Evolutionary conservation across 2,888 invertebrate genomes (phyloP).

Genomic region (Cosmopolites sordidus): DNA sequence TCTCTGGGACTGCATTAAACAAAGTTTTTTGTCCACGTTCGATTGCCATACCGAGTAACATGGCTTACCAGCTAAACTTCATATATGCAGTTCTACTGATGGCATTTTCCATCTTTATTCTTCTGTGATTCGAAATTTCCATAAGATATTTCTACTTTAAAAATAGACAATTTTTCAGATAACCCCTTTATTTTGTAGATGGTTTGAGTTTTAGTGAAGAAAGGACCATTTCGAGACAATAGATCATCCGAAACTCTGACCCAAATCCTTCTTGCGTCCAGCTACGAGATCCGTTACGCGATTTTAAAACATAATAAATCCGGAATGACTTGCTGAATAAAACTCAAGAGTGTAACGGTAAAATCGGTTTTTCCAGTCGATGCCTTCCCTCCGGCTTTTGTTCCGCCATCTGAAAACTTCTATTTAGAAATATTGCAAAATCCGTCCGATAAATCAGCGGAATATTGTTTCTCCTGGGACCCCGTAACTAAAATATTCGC

Average conservation of each 20-base stretch:
- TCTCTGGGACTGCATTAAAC: too few species aligned
- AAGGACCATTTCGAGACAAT: too few species aligned
- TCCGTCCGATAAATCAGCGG: conserved; percentile 25
- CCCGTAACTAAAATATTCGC: conserved; percentile 24
- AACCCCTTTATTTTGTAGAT: too few species aligned
- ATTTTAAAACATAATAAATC: conserved; percentile 25
- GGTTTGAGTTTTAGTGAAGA: too few species aligned
- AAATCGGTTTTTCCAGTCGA: conserved; percentile 26
- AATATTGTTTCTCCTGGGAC: conserved; percentile 24
- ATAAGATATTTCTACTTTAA: too few species aligned
- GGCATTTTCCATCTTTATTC: too few species aligned
- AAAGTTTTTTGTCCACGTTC: too few species aligned
- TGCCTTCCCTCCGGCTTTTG: conserved; percentile 19
- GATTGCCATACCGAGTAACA: too few species aligned
- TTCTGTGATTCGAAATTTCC: too few species aligned
- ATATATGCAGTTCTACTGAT: too few species aligned
- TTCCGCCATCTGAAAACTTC: conserved; percentile 26
- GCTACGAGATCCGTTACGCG: conserved; percentile 9
- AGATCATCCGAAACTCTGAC: not conserved
- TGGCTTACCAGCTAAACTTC: too few species aligned
- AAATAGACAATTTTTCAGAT: too few species aligned
- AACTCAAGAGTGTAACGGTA: conserved; percentile 22
- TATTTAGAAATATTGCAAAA: conserved; percentile 26
- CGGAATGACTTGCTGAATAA: conserved; percentile 24
- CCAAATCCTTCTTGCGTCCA: not conserved